phyloP scores from a whole-genome alignment of 2,888 invertebrate species.

The Podabrus alpinus region DNA sequence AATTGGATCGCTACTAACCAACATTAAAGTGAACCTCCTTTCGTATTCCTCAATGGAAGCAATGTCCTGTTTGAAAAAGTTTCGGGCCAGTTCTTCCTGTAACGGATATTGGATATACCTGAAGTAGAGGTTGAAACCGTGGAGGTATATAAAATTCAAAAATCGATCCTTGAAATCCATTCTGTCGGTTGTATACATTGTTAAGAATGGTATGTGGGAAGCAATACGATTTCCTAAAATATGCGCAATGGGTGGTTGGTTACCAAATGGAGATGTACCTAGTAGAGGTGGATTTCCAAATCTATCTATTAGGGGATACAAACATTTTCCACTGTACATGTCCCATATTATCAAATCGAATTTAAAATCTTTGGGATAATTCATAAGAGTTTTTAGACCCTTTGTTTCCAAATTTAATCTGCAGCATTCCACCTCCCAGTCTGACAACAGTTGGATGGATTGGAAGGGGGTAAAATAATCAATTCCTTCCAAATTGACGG shows the following conservation, averaged over 20 bases:
- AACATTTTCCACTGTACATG: constrained; percentile 25
- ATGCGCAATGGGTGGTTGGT: constrained; percentile 20
- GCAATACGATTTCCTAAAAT: constrained; percentile 32
- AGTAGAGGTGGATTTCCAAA: constrained; percentile 37
- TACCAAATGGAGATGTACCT: constrained; percentile 32
- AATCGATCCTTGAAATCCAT: constrained; percentile 39
- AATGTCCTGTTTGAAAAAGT: constrained; percentile 38
- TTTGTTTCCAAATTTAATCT: constrained; percentile 24
- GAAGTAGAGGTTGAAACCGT: constrained; percentile 3
- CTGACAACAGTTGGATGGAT: neutral
- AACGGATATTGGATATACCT: constrained; percentile 20
- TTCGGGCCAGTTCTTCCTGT: constrained; percentile 33
- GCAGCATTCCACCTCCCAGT: constrained; percentile 10
- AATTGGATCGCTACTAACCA: constrained; percentile 44
- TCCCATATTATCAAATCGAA: constrained; percentile 39
- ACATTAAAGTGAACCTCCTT: constrained; percentile 40
- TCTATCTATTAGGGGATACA: constrained; percentile 34
- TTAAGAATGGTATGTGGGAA: constrained; percentile 39
- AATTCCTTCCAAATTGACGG: neutral
- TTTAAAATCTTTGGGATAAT: constrained; percentile 33
- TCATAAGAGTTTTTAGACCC: constrained; percentile 24
- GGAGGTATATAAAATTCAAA: constrained; percentile 31
- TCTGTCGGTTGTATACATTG: constrained; percentile 29
- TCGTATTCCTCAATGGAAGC: constrained; percentile 36
- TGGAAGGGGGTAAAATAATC: neutral